Percentiles rank a stretch among this genome's conserved stretches.
phyloP scores from a whole-genome alignment of 2,888 invertebrate species.

The Catocala sponsa region DNA sequence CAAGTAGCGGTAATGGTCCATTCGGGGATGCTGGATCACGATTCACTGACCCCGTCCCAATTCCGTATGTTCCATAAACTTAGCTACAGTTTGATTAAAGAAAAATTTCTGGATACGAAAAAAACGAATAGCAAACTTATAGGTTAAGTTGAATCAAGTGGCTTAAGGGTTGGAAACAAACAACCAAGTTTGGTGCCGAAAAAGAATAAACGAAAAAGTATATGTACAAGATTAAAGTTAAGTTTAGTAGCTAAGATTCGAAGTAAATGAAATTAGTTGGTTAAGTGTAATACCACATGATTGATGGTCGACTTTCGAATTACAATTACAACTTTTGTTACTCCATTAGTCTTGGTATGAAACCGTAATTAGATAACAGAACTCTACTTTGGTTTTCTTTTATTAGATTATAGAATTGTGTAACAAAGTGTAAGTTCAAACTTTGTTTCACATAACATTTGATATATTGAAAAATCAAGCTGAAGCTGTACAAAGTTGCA shows the following conservation, averaged over 20 bases:
- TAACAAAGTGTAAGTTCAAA: conserved; percentile 6
- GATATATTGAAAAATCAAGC: conserved; percentile 27
- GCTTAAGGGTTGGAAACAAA: conserved; percentile 45
- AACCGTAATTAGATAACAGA: conserved; percentile 48
- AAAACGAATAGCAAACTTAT: conserved; percentile 48
- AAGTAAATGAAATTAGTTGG: conserved; percentile 51
- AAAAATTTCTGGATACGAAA: conserved; percentile 43
- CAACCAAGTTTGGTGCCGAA: conserved; percentile 44
- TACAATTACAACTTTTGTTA: conserved; percentile 66
- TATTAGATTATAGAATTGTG: background rate
- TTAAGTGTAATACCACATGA: conserved; percentile 33
- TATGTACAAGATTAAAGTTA: conserved; percentile 47
- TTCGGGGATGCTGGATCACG: conserved; percentile 52
- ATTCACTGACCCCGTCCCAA: conserved; percentile 56
- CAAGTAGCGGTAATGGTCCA: conserved; percentile 58
- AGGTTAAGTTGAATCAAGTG: conserved; percentile 51
- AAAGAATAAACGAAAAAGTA: conserved; percentile 51
- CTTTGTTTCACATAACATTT: conserved; percentile 9
- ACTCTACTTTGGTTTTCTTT: conserved; percentile 18
- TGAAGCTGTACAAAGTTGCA: conserved; percentile 26
- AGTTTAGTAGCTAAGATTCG: conserved; percentile 45
- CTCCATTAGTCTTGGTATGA: conserved; percentile 51
- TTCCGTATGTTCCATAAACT: conserved; percentile 51
- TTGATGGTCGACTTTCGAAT: conserved; percentile 44
- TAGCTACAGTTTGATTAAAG: conserved; percentile 50